Conservation (phyloP, 1,140 invertebrate genomes). For the Homarus americanus region DNA sequence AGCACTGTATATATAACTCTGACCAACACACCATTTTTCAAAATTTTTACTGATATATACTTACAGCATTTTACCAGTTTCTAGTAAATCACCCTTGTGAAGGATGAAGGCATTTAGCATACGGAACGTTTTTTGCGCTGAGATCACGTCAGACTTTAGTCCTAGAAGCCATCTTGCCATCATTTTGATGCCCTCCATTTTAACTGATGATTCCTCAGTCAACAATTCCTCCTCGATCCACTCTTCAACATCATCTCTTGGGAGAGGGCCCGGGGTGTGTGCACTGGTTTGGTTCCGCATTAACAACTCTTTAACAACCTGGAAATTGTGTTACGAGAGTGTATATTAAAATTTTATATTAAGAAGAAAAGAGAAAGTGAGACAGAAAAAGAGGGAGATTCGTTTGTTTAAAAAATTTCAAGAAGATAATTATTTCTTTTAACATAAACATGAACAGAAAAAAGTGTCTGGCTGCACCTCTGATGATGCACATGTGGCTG, state of each 20-base stretch:
- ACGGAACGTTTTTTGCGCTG: conserved; percentile 95
- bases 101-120: conserved; percentile 94
- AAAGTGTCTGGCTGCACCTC: no score
- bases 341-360: not conserved
- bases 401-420: no score
- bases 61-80: conserved; percentile 81
- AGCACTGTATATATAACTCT: no score
- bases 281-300: conserved; percentile 81
- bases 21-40: no score
- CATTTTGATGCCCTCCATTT: conserved; percentile 94
- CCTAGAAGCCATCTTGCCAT: conserved; percentile 97
- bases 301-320: conserved; percentile 93
- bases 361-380: no score
- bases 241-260: conserved; percentile 77
- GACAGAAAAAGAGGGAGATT: no score
- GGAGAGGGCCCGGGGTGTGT: conserved; percentile 38
- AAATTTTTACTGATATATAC: conserved; percentile 44
- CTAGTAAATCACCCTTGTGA: conserved; percentile 90
- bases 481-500: no score
- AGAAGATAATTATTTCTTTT: no score
- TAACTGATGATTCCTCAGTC: conserved; percentile 94
- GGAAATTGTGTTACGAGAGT: conserved; percentile 76
- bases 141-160: conserved; percentile 91
- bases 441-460: no score
- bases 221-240: conserved; percentile 94